Base-by-base conservation (phyloP, 2,113 vertebrate genomes). In the Dinomys branickii region DNA sequence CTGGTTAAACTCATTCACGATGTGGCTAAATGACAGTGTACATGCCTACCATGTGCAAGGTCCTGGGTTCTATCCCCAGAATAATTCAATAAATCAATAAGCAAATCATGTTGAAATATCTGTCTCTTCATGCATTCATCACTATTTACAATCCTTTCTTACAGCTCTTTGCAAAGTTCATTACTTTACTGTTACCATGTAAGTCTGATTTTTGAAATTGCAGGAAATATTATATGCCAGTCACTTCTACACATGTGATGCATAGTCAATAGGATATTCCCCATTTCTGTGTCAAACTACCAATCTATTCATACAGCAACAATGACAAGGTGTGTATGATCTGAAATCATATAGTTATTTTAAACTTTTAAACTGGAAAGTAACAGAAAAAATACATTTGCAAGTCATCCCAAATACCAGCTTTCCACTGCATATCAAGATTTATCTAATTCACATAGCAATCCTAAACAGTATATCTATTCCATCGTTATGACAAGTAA, bases 391-490 rank as follows among this genome's bases (percentile, higher is more conserved):
- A 94, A 94, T 84, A n/a, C 19, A 41, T 41, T 94, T 91, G 9
- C 5, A 93, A 87, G 22, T 95, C 80, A 91, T 84, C 35, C 69
- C 41, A 85, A 94, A 89, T 69, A 59, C 2, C 30, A 77, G 4
- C 9, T 63, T 95, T 80, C 16, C 73, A 80, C 14, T 95, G 94
- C 41, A n/a, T 73, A 93, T 89, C 47, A 78, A 88, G 19, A 82
- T 88, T 85, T 95, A 50, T 88, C 78, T 94, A 95, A 91, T 91
- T 86, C 41, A 35, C 78, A 83, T 52, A 63, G 28, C 28, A 91
- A 91, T 85, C 16, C 30, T 56, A 82, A 85, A 94, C 80, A 88
- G 86, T 47, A 41, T 85, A 83, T 50, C 22, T 73, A 88, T 56
- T 73, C 22, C 0, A 7, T 84, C 11, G 33, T 94, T 94, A 47